A percentile compares a stretch with the other conserved stretches of the same genome.
Conservation (phyloP, 2,888 invertebrate genomes). For the Rhopalosiphum nymphaeae region DNA sequence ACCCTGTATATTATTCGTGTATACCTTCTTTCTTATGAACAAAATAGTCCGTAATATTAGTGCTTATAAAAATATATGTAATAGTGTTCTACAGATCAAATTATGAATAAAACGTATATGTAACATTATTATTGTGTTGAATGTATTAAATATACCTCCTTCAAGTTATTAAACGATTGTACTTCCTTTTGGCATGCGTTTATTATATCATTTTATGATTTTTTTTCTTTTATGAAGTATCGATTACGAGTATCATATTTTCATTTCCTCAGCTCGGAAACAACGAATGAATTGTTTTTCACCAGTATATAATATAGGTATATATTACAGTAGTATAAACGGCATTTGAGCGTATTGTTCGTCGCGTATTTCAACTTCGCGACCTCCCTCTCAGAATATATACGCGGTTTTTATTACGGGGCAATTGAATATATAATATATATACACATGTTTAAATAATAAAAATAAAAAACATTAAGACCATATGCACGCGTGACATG, state of each 20-base stretch:
- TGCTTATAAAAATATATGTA: not conserved
- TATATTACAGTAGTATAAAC: not conserved
- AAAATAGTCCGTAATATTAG: not conserved
- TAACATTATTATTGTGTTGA: not conserved
- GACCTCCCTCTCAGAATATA: not conserved
- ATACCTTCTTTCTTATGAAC: not conserved
- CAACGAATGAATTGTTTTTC: not conserved
- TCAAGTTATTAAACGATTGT: not conserved
- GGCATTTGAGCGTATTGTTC: not conserved
- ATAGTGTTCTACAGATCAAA: not conserved
- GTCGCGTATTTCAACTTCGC: not conserved
- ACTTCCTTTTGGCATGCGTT: not conserved
- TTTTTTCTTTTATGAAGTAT: not conserved
- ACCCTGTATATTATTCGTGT: not conserved
- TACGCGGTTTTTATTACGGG: constrained; percentile 39
- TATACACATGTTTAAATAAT: not conserved
- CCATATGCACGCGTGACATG: not conserved
- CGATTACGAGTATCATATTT: not conserved
- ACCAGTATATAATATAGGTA: not conserved
- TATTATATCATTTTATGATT: not conserved
- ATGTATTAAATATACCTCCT: not conserved
- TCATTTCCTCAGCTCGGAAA: not conserved
- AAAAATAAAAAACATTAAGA: not conserved
- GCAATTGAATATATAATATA: not conserved
- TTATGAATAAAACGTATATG: not conserved